A percentile compares a stretch with the other conserved stretches of the same genome.
phyloP scores from a whole-genome alignment of 2,797 vertebrate genomes.

The Meda fulgida region DNA sequence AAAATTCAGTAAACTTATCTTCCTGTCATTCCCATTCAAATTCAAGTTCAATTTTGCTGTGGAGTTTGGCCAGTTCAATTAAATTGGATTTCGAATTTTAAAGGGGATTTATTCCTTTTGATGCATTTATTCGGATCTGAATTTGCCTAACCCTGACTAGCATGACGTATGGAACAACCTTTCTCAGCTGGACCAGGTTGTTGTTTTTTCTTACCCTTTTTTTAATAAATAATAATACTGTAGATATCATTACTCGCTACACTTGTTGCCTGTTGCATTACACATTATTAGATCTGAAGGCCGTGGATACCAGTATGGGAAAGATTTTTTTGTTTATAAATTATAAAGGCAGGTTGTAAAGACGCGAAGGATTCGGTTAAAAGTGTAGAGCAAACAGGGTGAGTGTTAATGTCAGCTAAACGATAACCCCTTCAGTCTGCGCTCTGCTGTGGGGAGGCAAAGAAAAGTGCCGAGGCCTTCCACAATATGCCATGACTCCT shows the following conservation, averaged over 20 bases:
- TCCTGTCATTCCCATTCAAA: background rate
- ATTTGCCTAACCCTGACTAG: background rate
- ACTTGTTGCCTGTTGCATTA: constrained; percentile 30
- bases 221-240: background rate
- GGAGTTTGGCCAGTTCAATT: background rate
- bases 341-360: constrained; percentile 40
- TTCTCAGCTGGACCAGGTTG: background rate
- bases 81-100: background rate
- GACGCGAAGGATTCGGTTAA: constrained; percentile 40
- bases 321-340: background rate
- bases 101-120: background rate
- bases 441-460: constrained; percentile 64
- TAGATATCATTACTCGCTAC: background rate
- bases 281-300: background rate
- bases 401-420: constrained; percentile 57
- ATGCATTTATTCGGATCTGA: background rate
- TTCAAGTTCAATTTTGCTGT: background rate
- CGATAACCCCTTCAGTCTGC: constrained; percentile 64
- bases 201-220: background rate
- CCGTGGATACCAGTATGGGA: background rate
- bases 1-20: background rate
- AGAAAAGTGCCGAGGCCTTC: constrained; percentile 65
- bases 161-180: background rate
- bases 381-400: constrained; percentile 31
- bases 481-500: constrained; percentile 74